Conservation (phyloP, 2,113 vertebrate species). For the Myodes glareolus region DNA sequence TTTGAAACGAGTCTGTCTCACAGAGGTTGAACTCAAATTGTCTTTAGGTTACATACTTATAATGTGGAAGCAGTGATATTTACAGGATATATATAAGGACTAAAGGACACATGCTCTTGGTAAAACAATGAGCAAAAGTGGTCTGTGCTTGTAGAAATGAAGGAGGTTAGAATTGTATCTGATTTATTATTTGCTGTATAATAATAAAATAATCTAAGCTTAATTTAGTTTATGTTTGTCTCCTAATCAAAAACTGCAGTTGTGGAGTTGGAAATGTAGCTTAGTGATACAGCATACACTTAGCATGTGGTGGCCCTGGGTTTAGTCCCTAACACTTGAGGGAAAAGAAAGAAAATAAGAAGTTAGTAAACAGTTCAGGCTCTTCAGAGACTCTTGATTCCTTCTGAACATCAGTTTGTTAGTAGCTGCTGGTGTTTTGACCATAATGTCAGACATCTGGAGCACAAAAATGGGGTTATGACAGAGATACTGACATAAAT, state of each 20-base stretch:
- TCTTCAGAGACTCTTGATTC: conserved; percentile 1
- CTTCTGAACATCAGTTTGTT: conserved; percentile 25
- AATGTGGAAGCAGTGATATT: background rate
- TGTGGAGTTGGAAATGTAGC: no score
- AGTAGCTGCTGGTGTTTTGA: background rate
- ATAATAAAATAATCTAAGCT: conserved; percentile 20
- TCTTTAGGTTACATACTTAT: conserved; percentile 45
- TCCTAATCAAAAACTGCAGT: background rate
- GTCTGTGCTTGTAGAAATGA: background rate
- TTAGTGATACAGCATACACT: background rate
- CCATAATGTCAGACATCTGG: background rate
- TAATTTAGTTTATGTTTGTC: conserved; percentile 4
- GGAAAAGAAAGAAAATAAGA: background rate
- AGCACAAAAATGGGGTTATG: background rate
- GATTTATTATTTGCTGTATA: background rate
- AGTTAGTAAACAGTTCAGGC: background rate
- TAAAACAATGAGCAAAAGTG: background rate
- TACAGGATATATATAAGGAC: background rate
- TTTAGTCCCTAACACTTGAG: background rate
- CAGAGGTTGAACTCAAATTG: conserved; percentile 24
- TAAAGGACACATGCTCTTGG: background rate
- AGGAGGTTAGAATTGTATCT: background rate
- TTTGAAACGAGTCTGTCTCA: background rate
- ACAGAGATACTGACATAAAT: background rate
- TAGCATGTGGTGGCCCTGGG: background rate